phyloP scores from a whole-genome alignment of 2,113 vertebrate species.

The Hypocryptadius cinnamomeus region DNA sequence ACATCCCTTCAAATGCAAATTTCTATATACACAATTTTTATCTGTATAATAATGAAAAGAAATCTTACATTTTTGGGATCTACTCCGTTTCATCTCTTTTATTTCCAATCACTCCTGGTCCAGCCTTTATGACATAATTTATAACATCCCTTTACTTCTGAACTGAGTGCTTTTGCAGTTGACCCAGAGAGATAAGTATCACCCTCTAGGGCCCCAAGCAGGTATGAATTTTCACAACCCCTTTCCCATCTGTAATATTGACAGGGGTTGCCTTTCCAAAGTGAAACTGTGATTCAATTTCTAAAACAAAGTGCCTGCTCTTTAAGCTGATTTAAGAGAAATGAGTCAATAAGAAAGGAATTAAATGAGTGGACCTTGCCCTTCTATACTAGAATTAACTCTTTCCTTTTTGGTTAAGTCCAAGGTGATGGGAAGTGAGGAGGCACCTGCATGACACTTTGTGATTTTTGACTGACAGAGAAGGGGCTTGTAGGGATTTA shows the following conservation, averaged over 20 bases:
- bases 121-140: background rate
- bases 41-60: background rate
- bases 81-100: background rate
- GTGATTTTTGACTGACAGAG: background rate
- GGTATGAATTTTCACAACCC: conserved; percentile 3
- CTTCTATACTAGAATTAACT: background rate
- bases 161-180: background rate
- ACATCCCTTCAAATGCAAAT: background rate
- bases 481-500: background rate
- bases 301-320: background rate
- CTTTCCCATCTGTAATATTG: background rate
- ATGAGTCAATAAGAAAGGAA: background rate
- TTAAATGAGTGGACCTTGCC: background rate
- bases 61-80: background rate
- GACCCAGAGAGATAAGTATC: background rate
- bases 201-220: background rate
- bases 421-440: background rate
- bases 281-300: background rate
- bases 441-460: background rate
- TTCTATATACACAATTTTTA: background rate
- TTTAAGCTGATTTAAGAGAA: background rate
- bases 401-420: background rate
- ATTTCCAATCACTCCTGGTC: background rate
- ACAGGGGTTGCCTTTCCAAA: background rate
- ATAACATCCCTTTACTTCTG: background rate